Evolutionary conservation across 2,113 vertebrate species (phyloP).

Genomic region (Lethenteron reissneri): DNA sequence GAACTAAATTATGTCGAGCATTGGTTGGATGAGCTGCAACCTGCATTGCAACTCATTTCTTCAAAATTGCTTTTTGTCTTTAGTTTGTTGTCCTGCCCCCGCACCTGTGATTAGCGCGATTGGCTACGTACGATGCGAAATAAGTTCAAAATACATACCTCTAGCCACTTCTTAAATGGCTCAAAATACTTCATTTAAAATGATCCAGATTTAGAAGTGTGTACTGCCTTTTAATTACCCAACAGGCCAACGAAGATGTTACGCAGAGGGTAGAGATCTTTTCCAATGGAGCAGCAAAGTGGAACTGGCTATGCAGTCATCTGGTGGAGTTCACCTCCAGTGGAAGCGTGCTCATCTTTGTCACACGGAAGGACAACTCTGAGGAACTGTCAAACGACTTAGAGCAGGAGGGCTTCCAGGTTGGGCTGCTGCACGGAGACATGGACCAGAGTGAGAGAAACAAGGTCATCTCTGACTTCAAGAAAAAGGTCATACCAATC

Average conservation of each 20-base stretch:
- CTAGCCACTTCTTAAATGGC: too few species aligned
- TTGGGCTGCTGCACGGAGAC: constrained; percentile 82
- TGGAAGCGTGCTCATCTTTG: constrained; percentile 79
- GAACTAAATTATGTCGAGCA: too few species aligned
- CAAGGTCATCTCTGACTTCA: constrained; percentile 91
- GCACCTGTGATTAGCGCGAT: too few species aligned
- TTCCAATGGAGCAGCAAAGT: constrained; percentile 49
- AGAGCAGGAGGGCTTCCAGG: constrained; percentile 59
- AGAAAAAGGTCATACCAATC: constrained; percentile 69
- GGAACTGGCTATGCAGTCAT: constrained; percentile 66
- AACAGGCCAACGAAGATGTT: constrained; percentile 83
- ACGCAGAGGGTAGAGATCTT: constrained; percentile 86
- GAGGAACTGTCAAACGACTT: constrained; percentile 81
- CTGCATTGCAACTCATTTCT: too few species aligned
- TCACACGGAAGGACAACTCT: constrained; percentile 82
- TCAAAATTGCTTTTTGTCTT: too few species aligned
- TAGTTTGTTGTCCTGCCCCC: too few species aligned
- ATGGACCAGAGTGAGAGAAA: constrained; percentile 99
- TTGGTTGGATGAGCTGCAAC: too few species aligned
- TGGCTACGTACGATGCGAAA: too few species aligned
- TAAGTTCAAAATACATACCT: too few species aligned
- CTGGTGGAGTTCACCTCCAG: constrained; percentile 83
- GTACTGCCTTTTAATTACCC: too few species aligned
- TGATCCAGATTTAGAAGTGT: too few species aligned
- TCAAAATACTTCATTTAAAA: too few species aligned